Conservation (phyloP, 2,797 vertebrate species). For the Bradypodion ventrale region DNA sequence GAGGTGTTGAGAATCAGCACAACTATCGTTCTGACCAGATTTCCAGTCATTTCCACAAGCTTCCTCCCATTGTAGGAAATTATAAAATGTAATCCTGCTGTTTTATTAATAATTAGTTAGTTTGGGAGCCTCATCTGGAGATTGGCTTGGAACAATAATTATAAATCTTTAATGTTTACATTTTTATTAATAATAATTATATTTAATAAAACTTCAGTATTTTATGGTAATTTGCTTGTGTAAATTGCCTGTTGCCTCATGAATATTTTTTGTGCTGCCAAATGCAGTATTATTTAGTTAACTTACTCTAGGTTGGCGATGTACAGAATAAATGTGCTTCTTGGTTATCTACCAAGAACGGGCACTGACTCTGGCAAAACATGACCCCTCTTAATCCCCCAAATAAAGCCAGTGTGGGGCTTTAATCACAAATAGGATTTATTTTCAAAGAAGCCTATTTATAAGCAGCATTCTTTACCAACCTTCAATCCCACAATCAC, state of each 20-base stretch:
- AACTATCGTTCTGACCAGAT: not conserved
- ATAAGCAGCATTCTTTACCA: not conserved
- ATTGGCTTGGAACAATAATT: not conserved
- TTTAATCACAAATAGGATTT: not conserved
- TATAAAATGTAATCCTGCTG: not conserved
- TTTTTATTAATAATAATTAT: too few species aligned
- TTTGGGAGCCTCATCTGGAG: not conserved
- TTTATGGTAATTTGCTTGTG: not conserved
- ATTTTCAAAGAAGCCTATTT: not conserved
- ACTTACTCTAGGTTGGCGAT: not conserved
- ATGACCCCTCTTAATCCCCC: not conserved
- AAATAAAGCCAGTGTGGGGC: not conserved
- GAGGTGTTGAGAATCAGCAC: not conserved
- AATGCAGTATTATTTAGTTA: not conserved
- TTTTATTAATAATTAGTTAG: not conserved
- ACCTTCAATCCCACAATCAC: not conserved
- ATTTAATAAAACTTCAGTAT: too few species aligned
- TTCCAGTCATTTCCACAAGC: not conserved
- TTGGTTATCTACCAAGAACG: not conserved
- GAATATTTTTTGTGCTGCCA: not conserved
- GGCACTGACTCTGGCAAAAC: not conserved
- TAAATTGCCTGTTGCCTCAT: not conserved
- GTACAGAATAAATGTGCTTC: not conserved
- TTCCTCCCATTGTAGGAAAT: not conserved
- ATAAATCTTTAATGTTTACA: not conserved